Base-by-base conservation (phyloP, 92 coral and sea anemone species). In the Palythoa grandiflora region DNA sequence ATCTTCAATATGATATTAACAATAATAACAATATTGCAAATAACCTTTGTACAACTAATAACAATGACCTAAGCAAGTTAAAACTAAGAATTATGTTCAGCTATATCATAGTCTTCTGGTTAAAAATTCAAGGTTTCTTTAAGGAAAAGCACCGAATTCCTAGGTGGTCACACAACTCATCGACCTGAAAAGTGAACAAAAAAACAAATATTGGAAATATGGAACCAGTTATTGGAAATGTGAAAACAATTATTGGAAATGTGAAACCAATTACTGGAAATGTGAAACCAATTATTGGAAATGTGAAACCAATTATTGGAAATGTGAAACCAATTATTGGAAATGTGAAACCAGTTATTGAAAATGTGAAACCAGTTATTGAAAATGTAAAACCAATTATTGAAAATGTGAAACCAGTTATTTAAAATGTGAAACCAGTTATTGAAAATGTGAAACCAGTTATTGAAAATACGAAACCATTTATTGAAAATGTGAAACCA, bases 101-200 rank as follows among this genome's bases (percentile, higher is more conserved):
- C 20, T 77, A 39, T 6, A 61, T n/a, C 19, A 55, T 52, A 35
- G 51, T 21, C n/a, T 60, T 65, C 16, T 75, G 70, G 38, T 44
- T 48, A 2, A 57, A 19, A 52, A 9, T 77, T 86, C 60, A 73
- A 16, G 76, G 80, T 72, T 88, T 85, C 76, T 88, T 92, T 83
- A 97, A 77, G 7, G 98, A 89, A 81, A 97, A 97, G 60, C 99
- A 97, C 14, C 87, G 92, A 48, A 97, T 95, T 60, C 83, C 87
- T 15, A 97, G 95, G 85, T 95, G 94, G 38, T 92, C 91, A 78
- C 99, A 97, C 85, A 97, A 88, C 77, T 97, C 98, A 87, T 96
- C 92, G 44, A 97, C 99, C 99, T 97, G 81, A 37, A 85, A 73
- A 38, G 1, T 17, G 38, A 48, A 53, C 57, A 66, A 71, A 40